Conservation (phyloP, 1,140 invertebrate species). For the Neotoxoptera formosana region DNA sequence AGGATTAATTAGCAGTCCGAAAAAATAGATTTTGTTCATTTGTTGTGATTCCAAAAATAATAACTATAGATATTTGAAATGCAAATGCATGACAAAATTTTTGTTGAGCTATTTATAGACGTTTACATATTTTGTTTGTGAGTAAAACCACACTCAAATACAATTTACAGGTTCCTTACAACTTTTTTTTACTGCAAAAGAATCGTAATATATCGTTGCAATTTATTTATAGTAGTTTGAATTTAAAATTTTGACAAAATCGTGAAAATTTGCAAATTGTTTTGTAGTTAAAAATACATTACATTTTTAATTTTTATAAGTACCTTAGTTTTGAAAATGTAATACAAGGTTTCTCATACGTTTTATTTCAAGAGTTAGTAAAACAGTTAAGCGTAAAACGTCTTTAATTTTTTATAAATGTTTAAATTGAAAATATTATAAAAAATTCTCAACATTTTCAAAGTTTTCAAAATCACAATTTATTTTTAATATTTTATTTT, state of each 20-base stretch:
- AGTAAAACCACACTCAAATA: neutral
- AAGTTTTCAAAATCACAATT: no score
- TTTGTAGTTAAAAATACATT: neutral
- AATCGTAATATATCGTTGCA: neutral
- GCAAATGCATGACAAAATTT: neutral
- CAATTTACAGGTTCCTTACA: rapidly evolving
- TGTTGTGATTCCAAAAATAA: neutral
- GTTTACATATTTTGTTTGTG: neutral
- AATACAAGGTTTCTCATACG: neutral
- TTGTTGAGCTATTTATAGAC: neutral
- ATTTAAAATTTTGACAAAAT: neutral
- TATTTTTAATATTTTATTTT: no score
- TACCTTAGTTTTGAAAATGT: neutral
- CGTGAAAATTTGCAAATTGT: neutral
- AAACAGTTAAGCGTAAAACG: neutral
- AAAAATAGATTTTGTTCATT: neutral
- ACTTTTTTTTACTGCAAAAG: neutral
- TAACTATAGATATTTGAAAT: neutral
- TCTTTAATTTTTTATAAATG: neutral
- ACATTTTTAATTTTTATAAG: neutral
- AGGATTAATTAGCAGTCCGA: no score
- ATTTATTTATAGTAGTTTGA: neutral
- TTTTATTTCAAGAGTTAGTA: neutral
- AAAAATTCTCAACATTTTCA: neutral
- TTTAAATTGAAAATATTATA: neutral